Conservation (phyloP, 35 echinoderm and acorn worm genomes). For the Strongylocentrotus purpuratus region DNA sequence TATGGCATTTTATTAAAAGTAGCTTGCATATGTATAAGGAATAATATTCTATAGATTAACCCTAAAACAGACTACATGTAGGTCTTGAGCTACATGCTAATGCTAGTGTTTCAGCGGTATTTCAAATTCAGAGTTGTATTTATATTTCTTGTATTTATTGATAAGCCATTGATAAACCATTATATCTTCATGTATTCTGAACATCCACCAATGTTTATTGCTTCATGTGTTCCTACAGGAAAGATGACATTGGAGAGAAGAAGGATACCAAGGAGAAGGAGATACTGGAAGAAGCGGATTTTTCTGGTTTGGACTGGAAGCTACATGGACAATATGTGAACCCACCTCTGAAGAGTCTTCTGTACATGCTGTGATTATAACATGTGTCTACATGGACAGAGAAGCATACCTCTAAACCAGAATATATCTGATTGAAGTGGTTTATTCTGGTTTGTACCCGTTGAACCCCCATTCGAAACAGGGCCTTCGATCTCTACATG, state of each 20-base stretch:
- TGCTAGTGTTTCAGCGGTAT: too few species aligned
- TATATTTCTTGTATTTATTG: too few species aligned
- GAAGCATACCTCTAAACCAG: neutral
- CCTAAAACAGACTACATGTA: too few species aligned
- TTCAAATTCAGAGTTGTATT: too few species aligned
- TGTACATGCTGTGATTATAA: conserved; percentile 73
- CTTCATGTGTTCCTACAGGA: conserved; percentile 52
- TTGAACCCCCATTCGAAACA: too few species aligned
- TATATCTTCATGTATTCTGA: neutral
- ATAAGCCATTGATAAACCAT: neutral
- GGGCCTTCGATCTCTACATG: too few species aligned
- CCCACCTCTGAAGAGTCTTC: conserved; percentile 66
- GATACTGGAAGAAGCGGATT: conserved; percentile 83
- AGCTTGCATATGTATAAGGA: too few species aligned
- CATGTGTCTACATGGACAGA: neutral
- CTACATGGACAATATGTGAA: conserved; percentile 80
- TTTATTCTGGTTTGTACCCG: neutral
- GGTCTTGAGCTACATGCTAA: too few species aligned
- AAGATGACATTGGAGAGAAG: conserved; percentile 68
- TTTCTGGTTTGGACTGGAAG: conserved; percentile 93
- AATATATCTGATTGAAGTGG: neutral
- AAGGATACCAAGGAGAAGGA: conserved; percentile 70
- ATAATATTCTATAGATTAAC: too few species aligned
- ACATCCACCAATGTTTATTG: neutral
- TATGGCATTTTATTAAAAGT: too few species aligned